Base-by-base conservation (phyloP, 2,797 vertebrate species). In the Spizella passerina region DNA sequence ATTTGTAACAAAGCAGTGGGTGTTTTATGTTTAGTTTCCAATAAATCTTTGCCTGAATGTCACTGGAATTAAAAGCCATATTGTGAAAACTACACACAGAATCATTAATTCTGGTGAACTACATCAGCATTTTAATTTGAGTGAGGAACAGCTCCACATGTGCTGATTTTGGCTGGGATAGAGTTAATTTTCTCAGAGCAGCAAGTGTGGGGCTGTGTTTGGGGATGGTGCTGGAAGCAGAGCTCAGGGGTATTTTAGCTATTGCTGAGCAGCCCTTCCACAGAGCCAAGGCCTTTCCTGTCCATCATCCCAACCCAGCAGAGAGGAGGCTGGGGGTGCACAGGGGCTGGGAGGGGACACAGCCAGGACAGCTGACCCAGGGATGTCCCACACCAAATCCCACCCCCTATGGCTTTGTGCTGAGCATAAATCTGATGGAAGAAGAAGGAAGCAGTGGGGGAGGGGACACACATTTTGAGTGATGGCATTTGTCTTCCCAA, bases 341-440 rank as follows among this genome's bases (percentile, higher is more conserved):
- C 16, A 9, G 66, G n/a, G 29, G 4, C 18, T 78, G 53, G 8
- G 46, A 65, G 53, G 39, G 26, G 46, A 8, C 46, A 47, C 32
- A 41, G 16, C 46, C 8, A 14, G 52, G 52, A 32, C 30, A 71
- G 30, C 30, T 53, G 46, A 38, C 19, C 50, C 41, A 55, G 32
- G 36, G 23, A 43, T 0, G 13, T 46, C 6, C 32, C 44, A 65
- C 18, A 61, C 7, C 41, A 10, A 1, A 8, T 4, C 9, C 44
- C 50, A 65, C 22, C 49, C 4, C 41, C 7, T 2, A 4, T 3
- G n/a, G 50, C 43, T 76, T 39, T 0, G 0, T 82, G 38, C 43
- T 57, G 38, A 46, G 30, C 30, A 23, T 27, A 23, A 69, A 57
- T 36, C n/a, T 57, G 32, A 50, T 11, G 36, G 43, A 50, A 34